Evolutionary conservation across 2,113 vertebrate species (phyloP), one percentile per base, ranked within the genome.

Genomic region (Chloroceryle aenea): DNA sequence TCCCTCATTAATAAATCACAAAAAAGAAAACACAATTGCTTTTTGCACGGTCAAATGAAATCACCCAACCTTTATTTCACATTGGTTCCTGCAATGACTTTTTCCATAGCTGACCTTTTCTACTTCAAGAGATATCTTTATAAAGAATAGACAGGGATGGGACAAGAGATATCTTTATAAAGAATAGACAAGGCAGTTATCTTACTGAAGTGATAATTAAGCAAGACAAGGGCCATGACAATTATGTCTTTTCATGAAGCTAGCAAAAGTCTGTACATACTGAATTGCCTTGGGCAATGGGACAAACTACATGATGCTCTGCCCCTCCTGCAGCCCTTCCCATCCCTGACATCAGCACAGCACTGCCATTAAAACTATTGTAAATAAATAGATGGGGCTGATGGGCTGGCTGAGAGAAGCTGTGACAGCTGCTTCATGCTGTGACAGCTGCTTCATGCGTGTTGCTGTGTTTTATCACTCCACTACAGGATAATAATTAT

Each of bases 391-490:
- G 92, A 90, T 1, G 0, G 77, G 62, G 77, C 75, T 90, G 88
- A 96, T 56, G 73, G 61, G 63, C 62, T 90, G 74, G 38, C 63
- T 72, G 67, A 80, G 78, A 56, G 80, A 76, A 91, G 77, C 90
- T 92, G 88, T 89, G 95, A 89, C 97, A 97, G 95, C 94, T 97
- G 97, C 61, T 86, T 89, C 1, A 3, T 72, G 27, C 74, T 92
- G 88, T 89, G 95, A 89, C 97, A 97, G 95, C 94, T 97, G 97
- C 61, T 86, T 89, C 1, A 3, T 72, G 27, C 74, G 56, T 96
- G 95, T 93, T 95, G 89, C 85, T 93, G 87, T 27, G 85, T 96
- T 96, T 96, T 94, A 95, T 94, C 85, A 74, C 91, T 90, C 85
- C 47, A 48, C 85, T 93, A 90, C 82, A 81, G 71, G 68, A 88